These are phyloP conservation scores for Petrocephalus microphthalmus DNA, from an alignment of 2,113 vertebrate genomes.

Conservation along the genomic window DNA sequence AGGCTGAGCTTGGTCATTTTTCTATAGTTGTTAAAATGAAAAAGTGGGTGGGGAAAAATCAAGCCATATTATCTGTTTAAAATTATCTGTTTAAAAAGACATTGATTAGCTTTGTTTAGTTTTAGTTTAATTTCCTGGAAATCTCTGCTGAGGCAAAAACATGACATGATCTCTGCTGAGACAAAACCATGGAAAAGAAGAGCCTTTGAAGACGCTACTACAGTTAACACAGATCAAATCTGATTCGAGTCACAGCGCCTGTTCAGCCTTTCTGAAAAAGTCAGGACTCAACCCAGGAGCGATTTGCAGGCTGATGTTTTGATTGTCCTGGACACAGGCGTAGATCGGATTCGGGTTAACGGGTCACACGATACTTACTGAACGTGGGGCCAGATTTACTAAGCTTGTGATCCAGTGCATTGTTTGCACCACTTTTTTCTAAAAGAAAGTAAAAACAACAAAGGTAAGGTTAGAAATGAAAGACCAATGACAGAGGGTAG, in stretches of 20 bases:
- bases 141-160: background rate
- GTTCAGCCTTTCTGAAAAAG: background rate
- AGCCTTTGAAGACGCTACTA: background rate
- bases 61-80: background rate
- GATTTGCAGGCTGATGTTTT: constrained; percentile 24
- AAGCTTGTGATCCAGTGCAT: constrained; percentile 50
- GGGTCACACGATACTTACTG: constrained; percentile 69
- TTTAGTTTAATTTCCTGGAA: background rate
- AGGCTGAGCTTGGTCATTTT: background rate
- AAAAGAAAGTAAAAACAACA: constrained; percentile 47
- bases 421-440: constrained; percentile 68
- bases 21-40: background rate
- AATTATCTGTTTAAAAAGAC: no score
- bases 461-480: constrained; percentile 41
- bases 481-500: constrained; percentile 32
- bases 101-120: background rate
- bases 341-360: constrained; percentile 39
- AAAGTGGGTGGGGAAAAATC: background rate
- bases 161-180: background rate
- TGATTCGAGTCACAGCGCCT: background rate
- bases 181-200: background rate
- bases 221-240: background rate
- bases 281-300: background rate
- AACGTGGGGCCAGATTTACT: constrained; percentile 69
- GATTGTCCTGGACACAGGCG: background rate